Conservation (phyloP, 2,113 vertebrate species). For the Boulengerochromis microlepis region DNA sequence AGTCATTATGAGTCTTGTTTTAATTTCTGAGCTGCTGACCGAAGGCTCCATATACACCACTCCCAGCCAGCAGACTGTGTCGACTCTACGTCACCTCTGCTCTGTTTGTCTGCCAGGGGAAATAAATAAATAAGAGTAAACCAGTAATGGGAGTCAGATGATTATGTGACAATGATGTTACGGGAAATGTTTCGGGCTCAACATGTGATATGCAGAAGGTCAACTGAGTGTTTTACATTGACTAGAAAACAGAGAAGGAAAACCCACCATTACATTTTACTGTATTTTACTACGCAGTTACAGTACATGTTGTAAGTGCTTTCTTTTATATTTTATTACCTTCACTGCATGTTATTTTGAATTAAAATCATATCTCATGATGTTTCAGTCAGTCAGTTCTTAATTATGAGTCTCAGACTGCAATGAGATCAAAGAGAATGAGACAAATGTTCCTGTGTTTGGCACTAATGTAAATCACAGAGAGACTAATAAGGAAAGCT, state of each 20-base stretch:
- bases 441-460: not conserved
- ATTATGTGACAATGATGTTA: slow-evolving; percentile 41
- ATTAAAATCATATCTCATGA: not conserved
- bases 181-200: not conserved
- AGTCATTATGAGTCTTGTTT: not conserved
- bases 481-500: not conserved
- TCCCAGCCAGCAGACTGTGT: not conserved
- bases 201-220: slow-evolving; percentile 32
- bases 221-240: not conserved
- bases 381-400: not conserved
- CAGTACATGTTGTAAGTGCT: not conserved
- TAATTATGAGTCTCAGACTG: not conserved
- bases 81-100: slow-evolving; percentile 12
- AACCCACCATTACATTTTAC: not conserved
- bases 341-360: not conserved
- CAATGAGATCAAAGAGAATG: not conserved
- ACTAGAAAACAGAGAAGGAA: not conserved
- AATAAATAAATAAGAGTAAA: slow-evolving; percentile 44
- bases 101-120: slow-evolving; percentile 45
- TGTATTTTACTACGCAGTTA: not conserved
- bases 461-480: not conserved
- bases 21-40: not conserved
- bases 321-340: not conserved
- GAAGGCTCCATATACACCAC: not conserved
- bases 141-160: slow-evolving; percentile 55